Evolutionary conservation across 2,888 invertebrate species (phyloP), one percentile per base, ranked within the genome.

Genomic region (Thera britannica): DNA sequence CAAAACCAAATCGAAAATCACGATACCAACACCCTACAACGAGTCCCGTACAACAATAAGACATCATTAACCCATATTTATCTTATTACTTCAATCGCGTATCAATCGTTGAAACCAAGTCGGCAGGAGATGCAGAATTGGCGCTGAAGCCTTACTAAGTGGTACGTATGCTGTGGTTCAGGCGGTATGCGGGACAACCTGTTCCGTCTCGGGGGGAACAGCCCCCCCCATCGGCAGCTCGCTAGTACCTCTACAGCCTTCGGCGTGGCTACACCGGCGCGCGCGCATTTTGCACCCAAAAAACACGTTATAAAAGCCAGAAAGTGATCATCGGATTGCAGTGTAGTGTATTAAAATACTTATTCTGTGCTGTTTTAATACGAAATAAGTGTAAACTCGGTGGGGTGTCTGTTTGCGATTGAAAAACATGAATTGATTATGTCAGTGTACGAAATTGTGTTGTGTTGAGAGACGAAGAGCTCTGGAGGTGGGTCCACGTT

Each of bases 301-400:
- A 65, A 72, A 74, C 74, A 72, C 74, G 73, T 70, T 68, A 68
- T 38, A 69, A 62, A 71, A 68, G 66, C 68, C 62, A 69, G 71
- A 80, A 78, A 84, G 83, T 85, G 83, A 73, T 79, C 78, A 80
- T 74, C 84, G 92, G 92, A 92, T 92, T 92, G 92, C 92, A 92
- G 92, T 92, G 92, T 67, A 82, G 89, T 90, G 90, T 81, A 66
- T 69, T 63, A 68, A 62, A 68, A 59, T 49, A 61, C 55, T 35
- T 54, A 68, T 65, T 57, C 65, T 74, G 72, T 72, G 76, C 71
- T 70, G 72, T 72, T 48, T 7, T 41, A 59, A 74, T 67, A 57
- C 57, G 23, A 65, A 65, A 67, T 71, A n/a, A 51, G 62, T 67
- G 71, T 67, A 68, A 56, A 60, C 71, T 51, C 55, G 62, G 34